phyloP scores from a whole-genome alignment of 2,113 vertebrate species.

The Syngnathus floridae region DNA sequence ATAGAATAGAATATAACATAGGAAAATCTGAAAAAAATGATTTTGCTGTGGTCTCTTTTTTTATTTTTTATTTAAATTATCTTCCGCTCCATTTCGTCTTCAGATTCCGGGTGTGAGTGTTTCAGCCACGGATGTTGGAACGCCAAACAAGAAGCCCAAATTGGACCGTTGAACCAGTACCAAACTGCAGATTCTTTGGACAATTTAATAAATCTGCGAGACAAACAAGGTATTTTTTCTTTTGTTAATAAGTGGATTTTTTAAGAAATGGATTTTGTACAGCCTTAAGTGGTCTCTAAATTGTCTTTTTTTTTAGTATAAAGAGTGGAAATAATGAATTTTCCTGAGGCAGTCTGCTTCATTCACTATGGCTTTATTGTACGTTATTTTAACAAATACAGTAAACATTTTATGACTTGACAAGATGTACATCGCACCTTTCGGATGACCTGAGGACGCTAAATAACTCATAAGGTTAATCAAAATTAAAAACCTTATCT shows the following conservation, averaged over 20 bases:
- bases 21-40: no score
- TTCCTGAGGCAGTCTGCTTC: no score
- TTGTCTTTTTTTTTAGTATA: neutral
- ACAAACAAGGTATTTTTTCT: neutral
- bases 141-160: constrained; percentile 80
- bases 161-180: constrained; percentile 62
- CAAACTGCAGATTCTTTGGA: neutral
- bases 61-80: no score
- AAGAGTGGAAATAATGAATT: neutral
- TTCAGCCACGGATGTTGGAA: constrained; percentile 60
- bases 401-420: neutral
- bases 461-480: neutral
- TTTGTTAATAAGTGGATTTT: no score
- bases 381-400: neutral
- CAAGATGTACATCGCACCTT: neutral
- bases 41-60: no score
- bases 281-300: no score
- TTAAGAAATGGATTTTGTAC: no score
- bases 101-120: constrained; percentile 77
- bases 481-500: no score
- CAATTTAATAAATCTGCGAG: neutral
- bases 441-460: neutral
- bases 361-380: neutral
- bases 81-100: constrained; percentile 8
- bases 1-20: no score